Evolutionary conservation across 1,140 invertebrate species (phyloP).

Genomic region (Rhynchophorus ferrugineus): DNA sequence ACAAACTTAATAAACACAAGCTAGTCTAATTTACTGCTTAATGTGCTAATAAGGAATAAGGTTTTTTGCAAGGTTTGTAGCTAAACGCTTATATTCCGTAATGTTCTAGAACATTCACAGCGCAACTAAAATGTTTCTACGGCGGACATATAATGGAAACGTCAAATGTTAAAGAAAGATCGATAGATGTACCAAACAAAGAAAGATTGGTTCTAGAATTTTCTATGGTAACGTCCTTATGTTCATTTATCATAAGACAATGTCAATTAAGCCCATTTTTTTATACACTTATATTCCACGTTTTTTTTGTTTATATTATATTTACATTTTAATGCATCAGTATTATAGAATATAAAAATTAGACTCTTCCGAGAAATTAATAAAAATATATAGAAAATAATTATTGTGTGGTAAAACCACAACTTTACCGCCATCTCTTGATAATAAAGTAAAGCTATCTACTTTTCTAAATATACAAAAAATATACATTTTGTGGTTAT

Average conservation of each 20-base stretch:
- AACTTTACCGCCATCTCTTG: no score
- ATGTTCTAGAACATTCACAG: background rate
- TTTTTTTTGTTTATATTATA: no score
- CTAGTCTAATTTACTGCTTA: background rate
- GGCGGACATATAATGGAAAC: background rate
- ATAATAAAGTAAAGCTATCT: no score
- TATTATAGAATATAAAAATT: no score
- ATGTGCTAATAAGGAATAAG: background rate
- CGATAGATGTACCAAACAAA: background rate
- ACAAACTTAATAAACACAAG: background rate
- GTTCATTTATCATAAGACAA: background rate
- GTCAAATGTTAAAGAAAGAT: conserved; percentile 1
- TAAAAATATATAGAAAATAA: no score
- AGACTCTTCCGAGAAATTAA: no score
- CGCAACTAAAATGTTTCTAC: background rate
- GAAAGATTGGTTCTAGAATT: background rate
- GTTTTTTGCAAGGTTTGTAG: background rate
- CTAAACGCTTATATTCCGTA: background rate
- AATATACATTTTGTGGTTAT: no score
- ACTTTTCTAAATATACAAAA: no score
- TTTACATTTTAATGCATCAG: no score
- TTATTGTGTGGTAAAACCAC: no score
- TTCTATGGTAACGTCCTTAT: background rate
- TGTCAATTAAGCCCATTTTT: no score
- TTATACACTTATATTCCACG: no score